Evolutionary conservation across 2,888 invertebrate species (phyloP).

Genomic region (Xestia sexstrigata): DNA sequence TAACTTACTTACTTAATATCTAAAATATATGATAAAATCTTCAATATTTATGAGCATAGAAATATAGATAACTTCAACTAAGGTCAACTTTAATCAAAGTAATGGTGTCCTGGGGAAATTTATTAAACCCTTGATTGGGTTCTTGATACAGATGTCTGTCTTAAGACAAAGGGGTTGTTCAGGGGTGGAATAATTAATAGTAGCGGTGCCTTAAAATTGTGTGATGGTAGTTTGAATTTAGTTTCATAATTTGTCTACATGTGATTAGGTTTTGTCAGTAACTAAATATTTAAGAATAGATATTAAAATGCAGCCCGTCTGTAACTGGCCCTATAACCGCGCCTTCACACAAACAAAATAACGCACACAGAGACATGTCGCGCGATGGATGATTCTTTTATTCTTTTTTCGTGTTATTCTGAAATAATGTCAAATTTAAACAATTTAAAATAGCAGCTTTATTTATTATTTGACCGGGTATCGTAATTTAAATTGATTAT

Average conservation of each 20-base stretch:
- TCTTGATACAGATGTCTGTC: slow-evolving; percentile 50
- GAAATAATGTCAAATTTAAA: too few species aligned
- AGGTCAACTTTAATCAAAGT: slow-evolving; percentile 61
- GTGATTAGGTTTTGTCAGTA: not conserved
- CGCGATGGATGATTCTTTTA: too few species aligned
- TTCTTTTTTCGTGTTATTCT: too few species aligned
- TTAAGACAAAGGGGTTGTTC: slow-evolving; percentile 32
- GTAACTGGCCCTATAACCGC: too few species aligned
- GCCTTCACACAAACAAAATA: too few species aligned
- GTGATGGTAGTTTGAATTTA: slow-evolving; percentile 5
- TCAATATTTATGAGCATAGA: slow-evolving; percentile 20
- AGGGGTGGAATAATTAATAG: slow-evolving; percentile 34
- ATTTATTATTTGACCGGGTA: too few species aligned
- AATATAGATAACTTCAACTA: slow-evolving; percentile 38
- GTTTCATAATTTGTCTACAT: slow-evolving; percentile 9
- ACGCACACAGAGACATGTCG: too few species aligned
- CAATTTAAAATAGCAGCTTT: too few species aligned
- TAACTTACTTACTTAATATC: slow-evolving; percentile 19
- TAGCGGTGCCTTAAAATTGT: not conserved
- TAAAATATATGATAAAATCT: slow-evolving; percentile 34
- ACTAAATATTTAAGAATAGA: not conserved
- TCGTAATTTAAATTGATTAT: too few species aligned
- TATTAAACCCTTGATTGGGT: slow-evolving; percentile 59
- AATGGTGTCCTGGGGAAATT: slow-evolving; percentile 54
- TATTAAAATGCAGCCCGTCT: too few species aligned